Percentiles rank a stretch among this genome's conserved stretches.
Conservation (phyloP, 2,797 vertebrate species). For the Molossus alvarezi region DNA sequence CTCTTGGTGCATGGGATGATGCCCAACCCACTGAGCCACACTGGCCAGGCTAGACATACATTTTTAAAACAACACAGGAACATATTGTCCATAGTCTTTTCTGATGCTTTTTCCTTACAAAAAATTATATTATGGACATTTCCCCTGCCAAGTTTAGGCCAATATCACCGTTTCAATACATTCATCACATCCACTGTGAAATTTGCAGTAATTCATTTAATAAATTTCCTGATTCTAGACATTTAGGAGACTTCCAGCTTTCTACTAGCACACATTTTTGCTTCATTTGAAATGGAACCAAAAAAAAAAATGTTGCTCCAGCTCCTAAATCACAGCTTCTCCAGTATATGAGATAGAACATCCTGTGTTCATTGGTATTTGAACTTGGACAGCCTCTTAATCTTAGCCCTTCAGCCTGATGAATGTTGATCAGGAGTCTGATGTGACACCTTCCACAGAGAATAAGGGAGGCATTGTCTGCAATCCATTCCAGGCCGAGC, state of each 20-base stretch:
- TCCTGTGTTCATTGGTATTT: neutral
- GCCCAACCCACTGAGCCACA: neutral
- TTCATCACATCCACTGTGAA: neutral
- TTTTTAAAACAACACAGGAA: neutral
- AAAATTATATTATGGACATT: neutral
- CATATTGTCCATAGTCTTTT: neutral
- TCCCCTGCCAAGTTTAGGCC: neutral
- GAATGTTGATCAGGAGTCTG: neutral
- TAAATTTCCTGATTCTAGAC: neutral
- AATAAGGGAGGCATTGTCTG: conserved; percentile 68
- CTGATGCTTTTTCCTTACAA: neutral
- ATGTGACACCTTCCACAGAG: neutral
- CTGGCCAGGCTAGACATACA: neutral
- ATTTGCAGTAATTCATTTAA: neutral
- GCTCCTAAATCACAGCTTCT: neutral
- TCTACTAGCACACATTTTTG: neutral
- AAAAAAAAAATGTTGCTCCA: neutral
- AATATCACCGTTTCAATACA: neutral
- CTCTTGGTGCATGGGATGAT: neutral
- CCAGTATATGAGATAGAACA: neutral
- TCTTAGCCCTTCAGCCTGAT: neutral
- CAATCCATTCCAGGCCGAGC: neutral
- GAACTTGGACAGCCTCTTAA: conserved; percentile 29
- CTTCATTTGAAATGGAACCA: conserved; percentile 11
- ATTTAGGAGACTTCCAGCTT: neutral